phyloP scores from a whole-genome alignment of 2,888 invertebrate genomes.

The Drosophila algonquin region DNA sequence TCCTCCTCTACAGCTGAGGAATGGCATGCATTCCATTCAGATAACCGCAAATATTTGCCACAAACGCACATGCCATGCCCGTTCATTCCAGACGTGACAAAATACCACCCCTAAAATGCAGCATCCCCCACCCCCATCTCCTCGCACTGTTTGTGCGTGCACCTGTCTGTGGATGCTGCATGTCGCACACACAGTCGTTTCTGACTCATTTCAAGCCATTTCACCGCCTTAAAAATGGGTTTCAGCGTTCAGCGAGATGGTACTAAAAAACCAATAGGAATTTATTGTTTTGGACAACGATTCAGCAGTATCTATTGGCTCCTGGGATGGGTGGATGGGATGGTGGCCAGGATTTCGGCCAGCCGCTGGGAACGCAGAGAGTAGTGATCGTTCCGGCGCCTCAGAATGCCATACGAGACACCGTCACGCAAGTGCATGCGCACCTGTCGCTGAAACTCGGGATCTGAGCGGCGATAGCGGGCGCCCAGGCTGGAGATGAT shows the following conservation, averaged over 20 bases:
- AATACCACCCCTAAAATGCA: slow-evolving; percentile 27
- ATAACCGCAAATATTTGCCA: slow-evolving; percentile 78
- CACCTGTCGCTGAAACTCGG: slow-evolving; percentile 61
- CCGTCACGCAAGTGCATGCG: slow-evolving; percentile 49
- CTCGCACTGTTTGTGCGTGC: too few species aligned
- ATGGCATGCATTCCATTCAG: slow-evolving; percentile 71
- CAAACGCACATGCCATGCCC: slow-evolving; percentile 62
- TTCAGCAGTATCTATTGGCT: neutral
- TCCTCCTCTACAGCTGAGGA: slow-evolving; percentile 36
- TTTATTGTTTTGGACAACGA: slow-evolving; percentile 15
- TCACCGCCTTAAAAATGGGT: neutral
- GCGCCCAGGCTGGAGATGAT: slow-evolving; percentile 29
- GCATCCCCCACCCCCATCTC: too few species aligned
- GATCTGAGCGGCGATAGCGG: slow-evolving; percentile 47
- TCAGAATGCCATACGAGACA: slow-evolving; percentile 57
- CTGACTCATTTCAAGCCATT: neutral
- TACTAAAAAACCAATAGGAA: neutral
- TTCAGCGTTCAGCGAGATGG: neutral
- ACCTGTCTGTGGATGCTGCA: too few species aligned
- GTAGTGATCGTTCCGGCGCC: slow-evolving; percentile 35
- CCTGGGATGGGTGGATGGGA: slow-evolving; percentile 3
- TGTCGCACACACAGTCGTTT: too few species aligned
- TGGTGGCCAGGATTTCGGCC: slow-evolving; percentile 27
- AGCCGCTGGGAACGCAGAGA: slow-evolving; percentile 45
- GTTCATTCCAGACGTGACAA: slow-evolving; percentile 25